Evolutionary conservation across 2,113 vertebrate species (phyloP).

Genomic region (Elanoides forficatus): DNA sequence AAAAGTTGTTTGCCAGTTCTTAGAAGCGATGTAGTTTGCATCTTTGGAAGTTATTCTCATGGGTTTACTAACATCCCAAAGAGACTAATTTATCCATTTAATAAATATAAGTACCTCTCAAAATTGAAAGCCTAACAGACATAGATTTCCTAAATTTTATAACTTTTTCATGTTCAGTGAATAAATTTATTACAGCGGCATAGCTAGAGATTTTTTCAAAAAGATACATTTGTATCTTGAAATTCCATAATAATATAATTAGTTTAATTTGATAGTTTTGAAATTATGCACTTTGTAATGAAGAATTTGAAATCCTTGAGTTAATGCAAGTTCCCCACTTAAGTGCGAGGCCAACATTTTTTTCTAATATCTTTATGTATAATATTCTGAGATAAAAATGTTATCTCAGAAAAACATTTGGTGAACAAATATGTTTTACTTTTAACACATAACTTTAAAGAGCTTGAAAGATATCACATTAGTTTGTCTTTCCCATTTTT

Average conservation of each 20-base stretch:
- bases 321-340: neutral
- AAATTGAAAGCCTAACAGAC: neutral
- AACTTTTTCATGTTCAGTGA: conserved; percentile 1
- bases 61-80: neutral
- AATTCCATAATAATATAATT: neutral
- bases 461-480: neutral
- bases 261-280: neutral
- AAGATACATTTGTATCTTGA: neutral
- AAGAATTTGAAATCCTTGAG: neutral
- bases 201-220: neutral
- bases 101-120: neutral
- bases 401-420: neutral
- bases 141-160: neutral
- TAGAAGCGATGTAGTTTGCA: neutral
- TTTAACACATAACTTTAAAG: neutral
- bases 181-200: neutral
- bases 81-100: neutral
- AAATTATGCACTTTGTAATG: neutral
- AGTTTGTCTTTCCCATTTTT: neutral
- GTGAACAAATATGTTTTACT: neutral
- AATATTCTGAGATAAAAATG: neutral
- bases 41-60: neutral
- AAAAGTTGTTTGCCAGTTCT: neutral
- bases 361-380: neutral
- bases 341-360: neutral